Evolutionary conservation across 2,797 vertebrate genomes (phyloP), one percentile per base, ranked within the genome.

Genomic region (Sebastes reedi): DNA sequence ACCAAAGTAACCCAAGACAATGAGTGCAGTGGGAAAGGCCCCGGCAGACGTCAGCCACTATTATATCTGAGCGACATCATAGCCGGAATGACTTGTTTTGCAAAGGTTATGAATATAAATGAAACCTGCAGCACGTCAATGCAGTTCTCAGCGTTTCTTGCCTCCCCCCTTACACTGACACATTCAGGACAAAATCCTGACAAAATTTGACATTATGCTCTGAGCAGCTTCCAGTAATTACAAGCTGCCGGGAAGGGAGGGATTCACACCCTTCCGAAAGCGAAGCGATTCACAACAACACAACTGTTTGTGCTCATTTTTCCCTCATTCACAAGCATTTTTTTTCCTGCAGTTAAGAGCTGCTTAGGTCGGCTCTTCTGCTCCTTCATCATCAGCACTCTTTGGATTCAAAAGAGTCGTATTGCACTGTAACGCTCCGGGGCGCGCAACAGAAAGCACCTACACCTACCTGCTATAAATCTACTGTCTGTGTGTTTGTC

Each of bases 1-100:
- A 84, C 69, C 14, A 62, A 77, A 84, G 87, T 87, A 92, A 91
- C 82, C 82, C 66, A 84, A 91, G 90, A 88, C 90, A 90, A 82
- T 69, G 75, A 82, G 77, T 24, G 69, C 81, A 36, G 79, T 56
- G 81, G 81, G 84, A 85, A 83, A 88, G 80, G 72, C 79, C 78
- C 13, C 4, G 11, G 72, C 78, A 87, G 77, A 83, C 80, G 78
- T 27, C 58, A 71, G 79, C 24, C 34, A 58, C 77, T 58, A 70
- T 85, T 89, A 85, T 80, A 75, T 71, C 72, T 6, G 32, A 50
- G 61, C n/a, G 39, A 87, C 77, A 82, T 80, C 67, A 72, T 10
- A 77, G 81, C 81, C 58, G 39, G 76, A 80, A 76, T 74, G 61
- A 86, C 87, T 87, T 78, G 88, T 87, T 93, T 72, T 72, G 64